Conservation (phyloP, 2,797 vertebrate genomes). For the Platalea minor region DNA sequence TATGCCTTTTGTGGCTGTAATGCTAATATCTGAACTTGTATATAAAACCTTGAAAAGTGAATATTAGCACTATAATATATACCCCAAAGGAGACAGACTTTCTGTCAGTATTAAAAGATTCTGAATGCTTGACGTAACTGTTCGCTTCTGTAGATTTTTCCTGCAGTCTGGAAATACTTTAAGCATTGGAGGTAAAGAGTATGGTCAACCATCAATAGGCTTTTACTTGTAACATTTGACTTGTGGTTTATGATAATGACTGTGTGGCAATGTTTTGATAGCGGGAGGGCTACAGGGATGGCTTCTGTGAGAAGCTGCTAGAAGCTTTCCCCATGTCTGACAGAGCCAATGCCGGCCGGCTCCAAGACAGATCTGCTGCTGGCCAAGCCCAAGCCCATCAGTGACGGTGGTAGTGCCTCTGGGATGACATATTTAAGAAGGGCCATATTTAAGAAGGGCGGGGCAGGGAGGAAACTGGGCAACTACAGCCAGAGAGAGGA, state of each 20-base stretch:
- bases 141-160: not conserved
- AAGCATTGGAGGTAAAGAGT: not conserved
- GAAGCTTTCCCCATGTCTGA: not conserved
- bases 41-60: not conserved
- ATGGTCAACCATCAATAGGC: not conserved
- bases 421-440: not conserved
- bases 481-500: not conserved
- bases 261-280: not conserved
- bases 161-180: not conserved
- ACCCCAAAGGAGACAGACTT: not conserved
- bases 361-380: not conserved
- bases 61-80: not conserved
- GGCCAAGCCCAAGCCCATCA: not conserved
- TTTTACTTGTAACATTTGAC: not conserved
- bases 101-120: not conserved
- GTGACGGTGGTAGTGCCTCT: not conserved
- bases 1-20: not conserved
- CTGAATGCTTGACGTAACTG: not conserved
- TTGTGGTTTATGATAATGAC: not conserved
- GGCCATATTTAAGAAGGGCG: too few relatives aligned
- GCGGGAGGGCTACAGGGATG: not conserved
- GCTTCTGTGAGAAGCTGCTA: not conserved
- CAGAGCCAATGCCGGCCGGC: not conserved
- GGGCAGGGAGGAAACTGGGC: too few relatives aligned
- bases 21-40: not conserved